Evolutionary conservation across 2,888 invertebrate species (phyloP).

Genomic region (Trissonchulus latispiculum): DNA sequence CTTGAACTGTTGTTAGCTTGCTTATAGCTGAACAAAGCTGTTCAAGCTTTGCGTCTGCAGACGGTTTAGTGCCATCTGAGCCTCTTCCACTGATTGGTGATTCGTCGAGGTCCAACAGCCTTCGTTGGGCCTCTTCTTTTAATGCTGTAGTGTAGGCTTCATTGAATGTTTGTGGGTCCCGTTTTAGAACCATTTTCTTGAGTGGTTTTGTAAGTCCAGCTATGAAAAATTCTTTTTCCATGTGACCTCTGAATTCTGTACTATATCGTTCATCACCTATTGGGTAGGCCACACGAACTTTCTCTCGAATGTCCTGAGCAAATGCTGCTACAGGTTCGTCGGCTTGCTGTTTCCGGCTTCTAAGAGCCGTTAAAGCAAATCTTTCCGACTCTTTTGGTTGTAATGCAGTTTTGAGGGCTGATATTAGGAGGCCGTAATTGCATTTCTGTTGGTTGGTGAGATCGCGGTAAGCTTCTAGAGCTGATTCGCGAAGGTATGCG

Average conservation of each 20-base stretch:
- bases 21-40: not conserved
- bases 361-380: not conserved
- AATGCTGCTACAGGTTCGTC: not conserved
- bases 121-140: not conserved
- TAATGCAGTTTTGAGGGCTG: not conserved
- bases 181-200: not conserved
- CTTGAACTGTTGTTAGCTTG: not conserved
- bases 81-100: no score
- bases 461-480: not conserved
- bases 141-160: not conserved
- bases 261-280: not conserved
- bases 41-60: not conserved
- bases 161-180: not conserved
- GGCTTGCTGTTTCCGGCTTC: not conserved
- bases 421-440: not conserved
- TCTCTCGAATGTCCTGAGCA: not conserved
- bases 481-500: no score
- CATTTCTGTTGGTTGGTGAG: not conserved
- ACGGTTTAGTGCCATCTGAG: no score
- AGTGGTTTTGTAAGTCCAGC: not conserved
- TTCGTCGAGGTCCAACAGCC: not conserved
- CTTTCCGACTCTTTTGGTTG: not conserved
- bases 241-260: not conserved
- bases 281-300: not conserved
- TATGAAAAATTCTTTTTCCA: constrained; percentile 12